These are phyloP conservation scores for Chromobotia macracanthus DNA, from an alignment of 2,797 vertebrate genomes.

Conservation along the genomic window DNA sequence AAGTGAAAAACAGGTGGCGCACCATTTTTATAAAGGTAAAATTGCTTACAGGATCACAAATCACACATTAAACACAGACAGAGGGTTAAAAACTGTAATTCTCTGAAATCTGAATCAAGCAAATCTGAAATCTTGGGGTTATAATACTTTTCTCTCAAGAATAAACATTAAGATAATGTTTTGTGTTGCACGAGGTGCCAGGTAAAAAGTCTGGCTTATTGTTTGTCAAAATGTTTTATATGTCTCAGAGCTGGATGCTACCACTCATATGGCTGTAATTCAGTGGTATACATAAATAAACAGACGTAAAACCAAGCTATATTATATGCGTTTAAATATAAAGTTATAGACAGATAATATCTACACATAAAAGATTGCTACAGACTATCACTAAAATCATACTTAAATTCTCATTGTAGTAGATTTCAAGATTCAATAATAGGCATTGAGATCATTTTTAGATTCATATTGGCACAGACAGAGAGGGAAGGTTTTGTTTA, in stretches of 20 bases:
- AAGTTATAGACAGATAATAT: conserved; percentile 50
- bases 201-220: conserved; percentile 19
- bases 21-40: conserved; percentile 49
- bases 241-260: conserved; percentile 26
- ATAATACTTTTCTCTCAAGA: conserved; percentile 13
- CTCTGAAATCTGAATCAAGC: conserved; percentile 10
- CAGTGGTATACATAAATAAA: conserved; percentile 49
- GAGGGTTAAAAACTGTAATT: neutral
- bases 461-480: conserved; percentile 42
- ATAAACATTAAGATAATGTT: neutral
- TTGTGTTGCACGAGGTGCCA: no score
- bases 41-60: neutral
- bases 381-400: conserved; percentile 58
- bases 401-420: conserved; percentile 56
- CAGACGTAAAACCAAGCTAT: conserved; percentile 52
- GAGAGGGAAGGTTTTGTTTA: conserved; percentile 42
- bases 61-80: neutral
- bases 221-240: conserved; percentile 35
- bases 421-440: conserved; percentile 52
- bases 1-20: conserved; percentile 68
- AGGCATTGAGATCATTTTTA: conserved; percentile 73
- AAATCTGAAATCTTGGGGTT: neutral
- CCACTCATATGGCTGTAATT: conserved; percentile 50
- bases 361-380: conserved; percentile 58
- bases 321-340: conserved; percentile 46